phyloP scores from a whole-genome alignment of 2,797 vertebrate genomes.

The Martes flavigula region DNA sequence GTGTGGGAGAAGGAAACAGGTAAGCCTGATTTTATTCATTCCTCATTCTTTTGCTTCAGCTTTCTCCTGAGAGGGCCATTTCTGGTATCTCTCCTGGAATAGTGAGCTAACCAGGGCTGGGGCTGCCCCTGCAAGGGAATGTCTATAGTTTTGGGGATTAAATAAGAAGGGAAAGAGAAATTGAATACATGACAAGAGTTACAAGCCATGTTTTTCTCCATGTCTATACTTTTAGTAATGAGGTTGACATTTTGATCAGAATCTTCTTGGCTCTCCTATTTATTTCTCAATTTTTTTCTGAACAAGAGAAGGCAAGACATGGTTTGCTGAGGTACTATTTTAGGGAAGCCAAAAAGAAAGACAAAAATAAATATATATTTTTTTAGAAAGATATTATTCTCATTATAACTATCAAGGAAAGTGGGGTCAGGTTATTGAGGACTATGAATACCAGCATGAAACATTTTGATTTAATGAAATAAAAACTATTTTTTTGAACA shows the following conservation, averaged over 20 bases:
- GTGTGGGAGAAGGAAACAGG: background rate
- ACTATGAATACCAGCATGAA: background rate
- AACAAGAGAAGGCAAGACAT: background rate
- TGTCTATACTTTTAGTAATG: background rate
- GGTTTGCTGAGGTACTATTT: conserved; percentile 23
- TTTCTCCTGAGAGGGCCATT: background rate
- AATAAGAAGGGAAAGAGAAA: background rate
- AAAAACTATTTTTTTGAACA: background rate
- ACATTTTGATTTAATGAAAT: conserved; percentile 31
- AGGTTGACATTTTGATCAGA: background rate
- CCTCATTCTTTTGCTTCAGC: background rate
- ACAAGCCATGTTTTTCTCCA: background rate
- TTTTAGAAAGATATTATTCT: background rate
- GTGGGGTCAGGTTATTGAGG: background rate
- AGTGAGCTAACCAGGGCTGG: background rate
- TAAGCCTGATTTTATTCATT: background rate
- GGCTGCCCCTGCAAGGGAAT: accelerated
- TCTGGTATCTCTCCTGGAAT: background rate
- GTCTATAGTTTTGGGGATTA: background rate
- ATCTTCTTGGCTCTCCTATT: background rate
- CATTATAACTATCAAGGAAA: conserved; percentile 17
- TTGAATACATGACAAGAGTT: background rate
- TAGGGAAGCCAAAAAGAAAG: background rate
- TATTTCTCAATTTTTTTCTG: background rate
- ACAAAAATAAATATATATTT: background rate